Base-by-base conservation (phyloP, 2,113 vertebrate species). In the Noctilio leporinus region DNA sequence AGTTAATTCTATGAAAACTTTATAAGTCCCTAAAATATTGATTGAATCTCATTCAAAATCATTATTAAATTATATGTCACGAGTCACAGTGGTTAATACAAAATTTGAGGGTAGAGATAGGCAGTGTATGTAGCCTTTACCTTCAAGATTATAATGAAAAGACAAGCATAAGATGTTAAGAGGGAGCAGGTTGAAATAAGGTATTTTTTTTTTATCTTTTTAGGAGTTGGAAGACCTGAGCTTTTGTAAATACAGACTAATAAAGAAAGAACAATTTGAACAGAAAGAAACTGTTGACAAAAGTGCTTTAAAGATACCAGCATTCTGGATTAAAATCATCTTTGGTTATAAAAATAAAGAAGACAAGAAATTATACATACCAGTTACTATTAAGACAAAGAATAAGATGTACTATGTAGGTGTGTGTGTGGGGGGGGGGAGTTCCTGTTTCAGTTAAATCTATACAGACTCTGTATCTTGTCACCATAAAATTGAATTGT, bases 371-470 rank as follows among this genome's bases (percentile, higher is more conserved):
- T 92, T 93, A 96, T 88, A 96, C 53, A 93, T 57, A 92, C 47
- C 53, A 88, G 85, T 90, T 91, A 73, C 67, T 19, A n/a, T 70
- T 70, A 94, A 86, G 62, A 81, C 49, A 95, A 92, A 89, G 62
- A 95, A 87, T 40, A 92, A 92, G 69, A 94, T 87, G 88, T 88
- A 82, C 91, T 90, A 93, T 76, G 72, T 96, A 97, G 95, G 82
- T 97, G n/a, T n/a, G n/a, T n/a, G n/a, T n/a, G n/a, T n/a, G n/a
- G n/a, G n/a, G 81, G 64, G 35, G 33, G 81, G 45, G 94, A 96
- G 97, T 97, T 96, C 95, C 95, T 97, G 97, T 97, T 97, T 97
- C 96, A 95, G 91, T 95, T 97, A 95, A 94, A 97, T 95, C 95
- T 95, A 95, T 96, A 97, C 96, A 85, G 93, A 73, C 96, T 92